Evolutionary conservation across 2,797 vertebrate species (phyloP).

Genomic region (Xerus rutilus): DNA sequence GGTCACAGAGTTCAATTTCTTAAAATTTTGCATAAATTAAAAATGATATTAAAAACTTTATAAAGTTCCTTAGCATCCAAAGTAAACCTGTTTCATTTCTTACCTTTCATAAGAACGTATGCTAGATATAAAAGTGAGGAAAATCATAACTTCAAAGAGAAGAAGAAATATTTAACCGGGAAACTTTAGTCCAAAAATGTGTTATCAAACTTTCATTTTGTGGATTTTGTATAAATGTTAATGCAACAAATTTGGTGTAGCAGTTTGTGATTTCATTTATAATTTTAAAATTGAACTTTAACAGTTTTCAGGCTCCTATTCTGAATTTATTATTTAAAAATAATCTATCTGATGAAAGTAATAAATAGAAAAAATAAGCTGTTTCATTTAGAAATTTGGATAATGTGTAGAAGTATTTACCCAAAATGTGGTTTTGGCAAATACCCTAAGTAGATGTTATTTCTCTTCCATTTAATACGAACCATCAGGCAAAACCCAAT

Average conservation of each 20-base stretch:
- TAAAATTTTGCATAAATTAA: background rate
- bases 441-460: background rate
- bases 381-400: background rate
- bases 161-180: background rate
- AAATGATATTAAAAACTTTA: background rate
- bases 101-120: background rate
- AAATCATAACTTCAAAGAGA: background rate
- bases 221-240: background rate
- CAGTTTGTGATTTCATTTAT: background rate
- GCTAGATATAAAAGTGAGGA: background rate
- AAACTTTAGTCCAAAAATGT: constrained; percentile 13
- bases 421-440: background rate
- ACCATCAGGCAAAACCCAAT: background rate
- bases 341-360: background rate
- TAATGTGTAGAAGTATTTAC: background rate
- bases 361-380: background rate
- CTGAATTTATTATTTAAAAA: constrained; percentile 33
- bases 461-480: background rate
- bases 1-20: background rate
- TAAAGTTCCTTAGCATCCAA: background rate
- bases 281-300: constrained; percentile 40
- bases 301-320: background rate
- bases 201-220: constrained; percentile 19
- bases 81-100: background rate
- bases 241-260: background rate